phyloP scores from a whole-genome alignment of 2,113 vertebrate species.

The Barbus barbus region DNA sequence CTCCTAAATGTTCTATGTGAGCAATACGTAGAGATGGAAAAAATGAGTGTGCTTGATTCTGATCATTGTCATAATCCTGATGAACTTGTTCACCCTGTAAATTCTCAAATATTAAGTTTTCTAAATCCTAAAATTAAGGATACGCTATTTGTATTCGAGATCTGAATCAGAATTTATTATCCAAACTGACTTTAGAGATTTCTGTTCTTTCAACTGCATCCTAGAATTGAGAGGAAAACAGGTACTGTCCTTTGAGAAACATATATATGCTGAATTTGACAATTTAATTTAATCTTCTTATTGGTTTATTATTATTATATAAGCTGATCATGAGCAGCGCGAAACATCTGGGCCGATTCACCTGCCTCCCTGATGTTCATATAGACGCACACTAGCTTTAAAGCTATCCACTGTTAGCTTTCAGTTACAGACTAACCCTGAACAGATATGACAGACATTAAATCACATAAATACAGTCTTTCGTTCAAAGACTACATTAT shows the following conservation, averaged over 20 bases:
- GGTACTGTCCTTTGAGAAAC: not conserved
- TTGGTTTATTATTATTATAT: not conserved
- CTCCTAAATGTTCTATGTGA: not conserved
- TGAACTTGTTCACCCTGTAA: not conserved
- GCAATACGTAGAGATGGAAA: not conserved
- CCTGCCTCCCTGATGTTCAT: not conserved
- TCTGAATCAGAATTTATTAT: not conserved
- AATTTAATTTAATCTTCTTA: not conserved
- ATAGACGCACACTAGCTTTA: not conserved
- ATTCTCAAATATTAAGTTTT: not conserved
- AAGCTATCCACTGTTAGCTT: constrained; percentile 27
- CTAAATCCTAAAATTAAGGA: not conserved
- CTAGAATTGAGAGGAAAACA: not conserved
- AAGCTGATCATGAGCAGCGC: not conserved
- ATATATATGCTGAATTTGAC: not conserved
- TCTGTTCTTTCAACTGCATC: not conserved
- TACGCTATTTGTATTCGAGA: not conserved
- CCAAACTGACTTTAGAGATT: not conserved
- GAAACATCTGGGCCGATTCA: not conserved
- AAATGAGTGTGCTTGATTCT: not conserved
- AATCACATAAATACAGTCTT: not conserved
- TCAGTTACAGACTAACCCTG: not conserved
- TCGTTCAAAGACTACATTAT: not conserved
- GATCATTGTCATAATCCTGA: not conserved
- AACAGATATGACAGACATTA: not conserved